Base-by-base conservation (phyloP, 2,888 invertebrate genomes). In the Lasius fuliginosus region DNA sequence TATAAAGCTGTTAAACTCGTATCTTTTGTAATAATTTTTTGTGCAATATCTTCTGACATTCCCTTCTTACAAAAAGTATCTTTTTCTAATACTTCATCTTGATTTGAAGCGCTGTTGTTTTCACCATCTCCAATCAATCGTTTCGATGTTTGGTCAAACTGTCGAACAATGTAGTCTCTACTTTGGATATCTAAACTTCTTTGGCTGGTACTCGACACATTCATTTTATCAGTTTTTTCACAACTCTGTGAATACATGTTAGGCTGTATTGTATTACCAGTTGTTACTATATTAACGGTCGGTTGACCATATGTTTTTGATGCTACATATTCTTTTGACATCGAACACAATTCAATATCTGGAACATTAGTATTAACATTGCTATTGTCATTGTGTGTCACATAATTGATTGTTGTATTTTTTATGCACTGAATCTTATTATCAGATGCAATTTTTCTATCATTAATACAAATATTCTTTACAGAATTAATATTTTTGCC, bases 121-220 rank as follows among this genome's bases (percentile, higher is more conserved):
- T 56, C 67, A 56, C 5, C n/a, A n/a, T 68, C 15, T 3, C 1
- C 8, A n/a, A n/a, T n/a, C 3, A 56, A 68, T 40, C 3, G 67
- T 68, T 77, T 40, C n/a, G 30, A 77, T n/a, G 40, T 42, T 42
- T 77, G 30, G n/a, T 77, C 5, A 30, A 77, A 77, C 9, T 56
- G 68, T 11, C 5, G 40, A 30, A 68, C 56, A 68, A 42, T 77
- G 6, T 75, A 2, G 5, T 56, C 9, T 67, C n/a, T 27, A 40
- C 23, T 67, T 12, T 49, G 65, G 3, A 33, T 8, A 23, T 64
- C 11, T 36, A 18, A 36, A 18, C 23, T 33, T 11, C 9, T 76
- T 67, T 53, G 27, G 18, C 8, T 40, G 12, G 15, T 15, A 27
- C 1, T 40, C 0, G 9, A 23, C 5, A n/a, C n/a, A n/a, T 67